Evolutionary conservation across 64 coral and sea anemone species (phyloP).

Genomic region (Orbicella faveolata): DNA sequence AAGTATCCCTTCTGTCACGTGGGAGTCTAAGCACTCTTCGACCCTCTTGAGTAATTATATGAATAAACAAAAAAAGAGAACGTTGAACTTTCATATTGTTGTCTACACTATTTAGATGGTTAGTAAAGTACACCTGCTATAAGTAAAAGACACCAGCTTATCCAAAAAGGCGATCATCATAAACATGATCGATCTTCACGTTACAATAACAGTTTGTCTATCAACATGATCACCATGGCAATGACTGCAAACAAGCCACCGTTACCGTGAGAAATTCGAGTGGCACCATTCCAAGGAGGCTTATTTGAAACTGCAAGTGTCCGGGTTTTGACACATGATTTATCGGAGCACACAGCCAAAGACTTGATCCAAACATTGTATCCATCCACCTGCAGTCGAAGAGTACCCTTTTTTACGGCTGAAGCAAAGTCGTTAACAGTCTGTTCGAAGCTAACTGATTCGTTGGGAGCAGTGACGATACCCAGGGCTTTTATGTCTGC

Average conservation of each 20-base stretch:
- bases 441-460: constrained; percentile 15
- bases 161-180: neutral
- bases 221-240: neutral
- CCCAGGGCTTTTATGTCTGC: constrained; percentile 46
- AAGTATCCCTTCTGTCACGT: too few relatives aligned
- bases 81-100: too few relatives aligned
- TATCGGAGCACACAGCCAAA: constrained; percentile 18
- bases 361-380: constrained; percentile 50
- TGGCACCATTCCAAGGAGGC: constrained; percentile 18
- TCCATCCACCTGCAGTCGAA: constrained; percentile 29
- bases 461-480: neutral
- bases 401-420: constrained; percentile 15
- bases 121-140: too few relatives aligned
- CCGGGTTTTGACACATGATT: neutral
- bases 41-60: too few relatives aligned
- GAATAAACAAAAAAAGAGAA: too few relatives aligned
- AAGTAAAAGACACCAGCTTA: too few relatives aligned
- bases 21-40: too few relatives aligned
- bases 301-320: constrained; percentile 17
- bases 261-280: neutral
- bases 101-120: too few relatives aligned
- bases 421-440: constrained; percentile 22
- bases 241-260: neutral
- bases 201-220: neutral
- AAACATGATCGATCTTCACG: neutral